phyloP scores from a whole-genome alignment of 2,888 invertebrate genomes.

The Orthosia gracilis region DNA sequence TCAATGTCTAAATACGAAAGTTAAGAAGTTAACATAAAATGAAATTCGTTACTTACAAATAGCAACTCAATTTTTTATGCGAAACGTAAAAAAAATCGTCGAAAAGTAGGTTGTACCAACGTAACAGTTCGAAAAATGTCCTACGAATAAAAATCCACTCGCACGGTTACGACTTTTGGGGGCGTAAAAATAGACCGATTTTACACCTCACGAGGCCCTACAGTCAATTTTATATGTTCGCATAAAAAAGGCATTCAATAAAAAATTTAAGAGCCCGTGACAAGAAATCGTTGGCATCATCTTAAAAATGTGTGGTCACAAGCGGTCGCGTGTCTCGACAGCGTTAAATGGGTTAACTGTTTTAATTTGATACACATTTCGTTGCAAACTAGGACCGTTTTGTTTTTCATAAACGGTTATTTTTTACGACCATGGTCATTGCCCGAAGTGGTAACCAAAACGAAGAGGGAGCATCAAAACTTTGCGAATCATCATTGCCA shows the following conservation, averaged over 20 bases:
- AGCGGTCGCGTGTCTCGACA: slow-evolving; percentile 41
- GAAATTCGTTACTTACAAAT: slow-evolving; percentile 75
- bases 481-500: not conserved
- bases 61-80: slow-evolving; percentile 72
- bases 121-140: slow-evolving; percentile 82
- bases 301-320: slow-evolving; percentile 58
- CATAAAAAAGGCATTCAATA: slow-evolving; percentile 87
- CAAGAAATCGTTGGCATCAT: slow-evolving; percentile 76
- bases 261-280: slow-evolving; percentile 84
- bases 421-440: not conserved
- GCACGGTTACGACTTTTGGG: slow-evolving; percentile 81
- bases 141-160: slow-evolving; percentile 85
- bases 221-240: slow-evolving; percentile 83
- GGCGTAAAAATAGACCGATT: slow-evolving; percentile 88
- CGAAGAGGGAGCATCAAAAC: too few relatives aligned
- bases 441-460: too few relatives aligned
- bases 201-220: slow-evolving; percentile 85
- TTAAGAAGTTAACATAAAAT: slow-evolving; percentile 73
- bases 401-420: not conserved
- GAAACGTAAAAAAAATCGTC: slow-evolving; percentile 70
- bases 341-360: not conserved
- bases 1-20: slow-evolving; percentile 73
- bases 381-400: not conserved
- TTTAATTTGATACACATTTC: slow-evolving; percentile 21
- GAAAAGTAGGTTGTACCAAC: slow-evolving; percentile 55